A percentile compares a stretch with the other conserved stretches of the same genome.
Evolutionary conservation across 2,888 invertebrate species (phyloP).

Genomic region (Calameuta filiformis): DNA sequence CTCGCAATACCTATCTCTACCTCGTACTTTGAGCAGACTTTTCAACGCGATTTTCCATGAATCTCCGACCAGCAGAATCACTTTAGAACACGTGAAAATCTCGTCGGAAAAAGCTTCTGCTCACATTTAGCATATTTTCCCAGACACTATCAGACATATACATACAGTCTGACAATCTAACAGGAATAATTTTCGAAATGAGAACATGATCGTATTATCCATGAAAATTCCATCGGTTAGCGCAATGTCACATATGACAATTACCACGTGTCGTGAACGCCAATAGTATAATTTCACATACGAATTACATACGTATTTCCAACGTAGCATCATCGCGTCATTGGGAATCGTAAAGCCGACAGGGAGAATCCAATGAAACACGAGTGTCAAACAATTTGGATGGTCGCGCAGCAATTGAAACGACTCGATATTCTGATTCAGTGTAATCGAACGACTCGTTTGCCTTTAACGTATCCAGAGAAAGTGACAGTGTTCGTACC

Average conservation of each 20-base stretch:
- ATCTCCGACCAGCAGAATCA: not conserved
- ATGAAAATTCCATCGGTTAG: not conserved
- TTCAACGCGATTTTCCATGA: not conserved
- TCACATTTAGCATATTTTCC: not conserved
- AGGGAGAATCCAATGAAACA: not conserved
- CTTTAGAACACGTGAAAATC: not conserved
- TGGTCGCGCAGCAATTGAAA: not conserved
- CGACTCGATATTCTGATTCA: not conserved
- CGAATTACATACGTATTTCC: not conserved
- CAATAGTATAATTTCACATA: not conserved
- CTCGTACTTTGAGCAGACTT: not conserved
- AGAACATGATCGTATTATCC: not conserved
- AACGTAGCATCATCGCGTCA: not conserved
- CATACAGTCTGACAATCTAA: too few relatives aligned
- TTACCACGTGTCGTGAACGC: not conserved
- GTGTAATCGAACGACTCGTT: not conserved
- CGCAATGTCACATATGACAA: not conserved
- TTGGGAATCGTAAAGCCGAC: not conserved
- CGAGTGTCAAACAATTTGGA: not conserved
- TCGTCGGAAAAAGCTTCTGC: not conserved
- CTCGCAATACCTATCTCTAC: conserved; percentile 19
- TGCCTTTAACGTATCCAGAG: not conserved
- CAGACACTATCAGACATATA: not conserved
- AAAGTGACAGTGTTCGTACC: not conserved
- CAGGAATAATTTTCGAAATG: too few relatives aligned